Percentiles rank a stretch among this genome's conserved stretches.
Conservation (phyloP, 2,888 invertebrate genomes). For the Diarsia dahlii region DNA sequence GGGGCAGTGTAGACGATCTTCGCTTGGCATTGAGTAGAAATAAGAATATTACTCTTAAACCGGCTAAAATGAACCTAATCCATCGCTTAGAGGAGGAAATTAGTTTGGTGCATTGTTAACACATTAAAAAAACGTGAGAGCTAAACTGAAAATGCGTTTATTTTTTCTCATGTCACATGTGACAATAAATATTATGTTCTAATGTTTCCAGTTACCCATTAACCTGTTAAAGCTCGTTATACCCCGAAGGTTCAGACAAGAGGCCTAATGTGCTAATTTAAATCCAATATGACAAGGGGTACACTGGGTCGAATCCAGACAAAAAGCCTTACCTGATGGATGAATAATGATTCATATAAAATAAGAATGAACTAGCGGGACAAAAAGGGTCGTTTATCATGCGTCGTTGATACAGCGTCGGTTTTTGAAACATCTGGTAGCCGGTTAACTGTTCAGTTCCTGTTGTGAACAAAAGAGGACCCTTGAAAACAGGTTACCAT, state of each 20-base stretch:
- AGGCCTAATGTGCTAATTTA: too few species aligned
- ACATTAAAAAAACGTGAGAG: constrained; percentile 1
- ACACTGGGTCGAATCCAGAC: too few species aligned
- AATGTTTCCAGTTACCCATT: not conserved
- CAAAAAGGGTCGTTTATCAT: constrained; percentile 8
- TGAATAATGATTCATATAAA: not conserved
- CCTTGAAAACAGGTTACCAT: constrained; percentile 42
- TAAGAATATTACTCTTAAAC: not conserved
- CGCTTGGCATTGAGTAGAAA: not conserved
- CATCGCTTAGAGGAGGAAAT: constrained; percentile 2
- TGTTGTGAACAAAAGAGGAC: constrained; percentile 40
- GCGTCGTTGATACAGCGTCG: not conserved
- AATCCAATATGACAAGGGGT: too few species aligned
- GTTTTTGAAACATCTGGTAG: constrained; percentile 42
- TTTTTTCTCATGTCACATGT: not conserved
- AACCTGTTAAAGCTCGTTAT: not conserved
- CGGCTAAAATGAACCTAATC: not conserved
- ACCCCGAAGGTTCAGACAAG: not conserved
- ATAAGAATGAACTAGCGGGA: not conserved
- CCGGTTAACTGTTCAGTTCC: constrained; percentile 38
- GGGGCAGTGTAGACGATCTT: not conserved
- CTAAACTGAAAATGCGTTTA: not conserved
- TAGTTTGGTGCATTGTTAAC: constrained; percentile 10
- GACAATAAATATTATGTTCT: constrained; percentile 8
- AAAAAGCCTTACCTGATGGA: too few species aligned